A percentile compares a stretch with the other conserved stretches of the same genome.
Conservation (phyloP, 2,888 invertebrate genomes). For the Cephonodes hylas region DNA sequence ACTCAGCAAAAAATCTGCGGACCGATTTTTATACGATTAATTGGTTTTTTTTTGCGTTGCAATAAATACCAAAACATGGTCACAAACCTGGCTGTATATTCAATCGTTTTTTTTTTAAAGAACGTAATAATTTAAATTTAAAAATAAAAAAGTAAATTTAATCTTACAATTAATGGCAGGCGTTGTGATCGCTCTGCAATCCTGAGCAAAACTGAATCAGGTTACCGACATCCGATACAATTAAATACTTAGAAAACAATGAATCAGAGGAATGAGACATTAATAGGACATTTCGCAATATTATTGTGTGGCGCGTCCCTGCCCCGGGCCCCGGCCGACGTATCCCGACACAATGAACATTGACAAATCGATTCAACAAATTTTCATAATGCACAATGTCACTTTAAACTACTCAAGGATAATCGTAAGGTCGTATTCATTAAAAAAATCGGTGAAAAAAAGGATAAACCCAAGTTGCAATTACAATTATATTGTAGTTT, state of each 20-base stretch:
- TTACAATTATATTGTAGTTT: not conserved
- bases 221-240: conserved; percentile 29
- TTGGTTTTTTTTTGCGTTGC: no score
- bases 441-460: conserved; percentile 1
- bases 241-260: conserved; percentile 53
- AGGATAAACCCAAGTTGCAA: not conserved
- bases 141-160: not conserved
- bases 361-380: conserved; percentile 15
- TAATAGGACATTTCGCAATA: conserved; percentile 44
- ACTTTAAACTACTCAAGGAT: not conserved
- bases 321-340: conserved; percentile 26
- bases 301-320: conserved; percentile 40
- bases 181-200: not conserved
- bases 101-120: no score
- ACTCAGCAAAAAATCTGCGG: no score
- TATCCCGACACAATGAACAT: conserved; percentile 30
- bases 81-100: no score
- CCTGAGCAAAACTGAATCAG: conserved; percentile 33
- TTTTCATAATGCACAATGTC: not conserved
- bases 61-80: no score
- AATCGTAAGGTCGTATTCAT: not conserved
- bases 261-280: conserved; percentile 34
- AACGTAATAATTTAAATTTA: not conserved
- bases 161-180: not conserved
- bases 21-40: no score